Evolutionary conservation across 2,113 vertebrate species (phyloP).

Genomic region (Rhadina sibilatrix): DNA sequence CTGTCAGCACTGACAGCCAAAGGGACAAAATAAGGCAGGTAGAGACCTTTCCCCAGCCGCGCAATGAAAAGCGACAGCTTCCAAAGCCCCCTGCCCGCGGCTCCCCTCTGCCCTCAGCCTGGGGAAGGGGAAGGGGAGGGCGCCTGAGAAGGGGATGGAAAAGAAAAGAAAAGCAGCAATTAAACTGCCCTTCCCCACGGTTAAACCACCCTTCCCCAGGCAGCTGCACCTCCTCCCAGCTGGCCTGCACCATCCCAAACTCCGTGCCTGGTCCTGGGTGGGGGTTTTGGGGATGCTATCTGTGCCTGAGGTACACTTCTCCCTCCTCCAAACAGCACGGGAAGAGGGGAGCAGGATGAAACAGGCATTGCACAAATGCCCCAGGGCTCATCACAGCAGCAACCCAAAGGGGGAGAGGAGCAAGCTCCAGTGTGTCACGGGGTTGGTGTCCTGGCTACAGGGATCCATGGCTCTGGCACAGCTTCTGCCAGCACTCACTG

Average conservation of each 20-base stretch:
- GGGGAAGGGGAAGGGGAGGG: background rate
- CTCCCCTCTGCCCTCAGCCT: background rate
- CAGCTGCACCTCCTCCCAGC: background rate
- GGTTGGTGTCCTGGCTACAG: background rate
- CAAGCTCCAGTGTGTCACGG: fast-evolving
- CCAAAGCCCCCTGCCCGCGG: background rate
- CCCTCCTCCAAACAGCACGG: background rate
- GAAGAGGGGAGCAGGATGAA: background rate
- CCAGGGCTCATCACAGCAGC: background rate
- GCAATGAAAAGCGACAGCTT: conserved; percentile 83
- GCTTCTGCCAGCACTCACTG: background rate
- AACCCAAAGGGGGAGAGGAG: background rate
- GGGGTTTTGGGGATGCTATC: background rate
- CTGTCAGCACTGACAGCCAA: conserved; percentile 90
- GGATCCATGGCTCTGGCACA: background rate
- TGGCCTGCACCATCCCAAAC: fast-evolving
- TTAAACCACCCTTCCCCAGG: background rate
- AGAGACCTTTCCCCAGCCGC: conserved; percentile 82
- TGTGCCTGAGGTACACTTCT: background rate
- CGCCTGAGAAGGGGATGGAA: background rate
- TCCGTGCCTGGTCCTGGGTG: fast-evolving
- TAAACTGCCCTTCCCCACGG: background rate
- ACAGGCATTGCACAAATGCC: background rate
- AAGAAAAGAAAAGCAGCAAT: conserved; percentile 27
- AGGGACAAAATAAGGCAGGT: conserved; percentile 87